phyloP scores from a whole-genome alignment of 2,113 vertebrate genomes.

The Podarcis raffonei region DNA sequence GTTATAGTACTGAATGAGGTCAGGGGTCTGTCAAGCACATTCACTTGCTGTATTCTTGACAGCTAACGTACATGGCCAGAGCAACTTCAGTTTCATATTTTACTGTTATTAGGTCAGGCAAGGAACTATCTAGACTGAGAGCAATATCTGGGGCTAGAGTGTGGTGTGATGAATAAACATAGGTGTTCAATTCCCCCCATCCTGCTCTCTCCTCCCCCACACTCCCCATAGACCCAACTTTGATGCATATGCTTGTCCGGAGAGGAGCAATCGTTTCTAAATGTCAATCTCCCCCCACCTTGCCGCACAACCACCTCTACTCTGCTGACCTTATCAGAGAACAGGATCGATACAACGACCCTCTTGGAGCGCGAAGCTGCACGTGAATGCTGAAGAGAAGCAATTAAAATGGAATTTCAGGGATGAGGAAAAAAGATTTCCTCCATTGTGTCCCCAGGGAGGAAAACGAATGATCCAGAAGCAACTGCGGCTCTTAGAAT shows the following conservation, averaged over 20 bases:
- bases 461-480: slow-evolving; percentile 62
- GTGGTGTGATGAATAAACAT: slow-evolving; percentile 39
- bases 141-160: background rate
- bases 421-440: slow-evolving; percentile 41
- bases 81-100: background rate
- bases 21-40: too few species aligned
- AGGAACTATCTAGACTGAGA: background rate
- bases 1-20: background rate
- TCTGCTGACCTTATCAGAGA: slow-evolving; percentile 81
- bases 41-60: background rate
- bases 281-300: slow-evolving; percentile 74
- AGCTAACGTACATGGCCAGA: background rate
- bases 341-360: slow-evolving; percentile 75
- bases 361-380: slow-evolving; percentile 55
- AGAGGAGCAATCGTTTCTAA: slow-evolving; percentile 66
- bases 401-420: slow-evolving; percentile 69
- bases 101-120: background rate
- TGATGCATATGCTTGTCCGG: slow-evolving; percentile 64
- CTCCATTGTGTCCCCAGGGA: slow-evolving; percentile 20
- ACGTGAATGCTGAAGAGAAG: slow-evolving; percentile 67
- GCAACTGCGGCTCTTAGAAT: slow-evolving; percentile 42
- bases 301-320: slow-evolving; percentile 22
- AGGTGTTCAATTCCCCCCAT: background rate
- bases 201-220: background rate
- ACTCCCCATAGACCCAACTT: slow-evolving; percentile 52